Evolutionary conservation across 1,140 invertebrate species (phyloP).

Genomic region (Diabrotica virgifera): DNA sequence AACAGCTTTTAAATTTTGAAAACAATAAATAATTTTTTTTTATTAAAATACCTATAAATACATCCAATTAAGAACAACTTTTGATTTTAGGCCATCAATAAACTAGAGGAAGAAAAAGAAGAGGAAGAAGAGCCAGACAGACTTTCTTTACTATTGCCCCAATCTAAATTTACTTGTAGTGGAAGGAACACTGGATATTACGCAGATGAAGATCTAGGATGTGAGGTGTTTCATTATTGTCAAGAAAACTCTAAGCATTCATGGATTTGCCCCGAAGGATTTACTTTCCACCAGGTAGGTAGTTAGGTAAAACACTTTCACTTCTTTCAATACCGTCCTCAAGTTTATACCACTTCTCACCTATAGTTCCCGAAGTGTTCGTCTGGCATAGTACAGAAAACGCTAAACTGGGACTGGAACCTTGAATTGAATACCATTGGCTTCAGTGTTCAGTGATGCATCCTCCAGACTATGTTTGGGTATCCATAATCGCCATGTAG

Average conservation of each 20-base stretch:
- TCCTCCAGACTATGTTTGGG: too few relatives aligned
- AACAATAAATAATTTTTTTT: too few relatives aligned
- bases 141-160: constrained; percentile 70
- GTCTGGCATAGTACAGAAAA: too few relatives aligned
- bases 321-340: too few relatives aligned
- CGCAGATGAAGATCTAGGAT: constrained; percentile 83
- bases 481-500: too few relatives aligned
- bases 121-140: constrained; percentile 85
- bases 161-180: constrained; percentile 80
- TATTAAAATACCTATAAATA: too few relatives aligned
- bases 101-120: constrained; percentile 59
- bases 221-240: constrained; percentile 93
- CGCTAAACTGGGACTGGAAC: too few relatives aligned
- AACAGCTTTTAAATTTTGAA: too few relatives aligned
- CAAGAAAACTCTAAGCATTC: constrained; percentile 86
- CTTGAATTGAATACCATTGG: too few relatives aligned
- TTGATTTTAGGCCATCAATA: constrained; percentile 13
- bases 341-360: too few relatives aligned
- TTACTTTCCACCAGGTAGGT: constrained; percentile 84
- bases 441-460: too few relatives aligned
- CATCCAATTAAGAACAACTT: background rate
- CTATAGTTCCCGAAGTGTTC: too few relatives aligned
- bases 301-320: background rate
- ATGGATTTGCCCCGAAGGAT: constrained; percentile 90
- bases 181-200: constrained; percentile 85